Evolutionary conservation across 2,113 vertebrate genomes (phyloP).

Genomic region (Bufo bufo): DNA sequence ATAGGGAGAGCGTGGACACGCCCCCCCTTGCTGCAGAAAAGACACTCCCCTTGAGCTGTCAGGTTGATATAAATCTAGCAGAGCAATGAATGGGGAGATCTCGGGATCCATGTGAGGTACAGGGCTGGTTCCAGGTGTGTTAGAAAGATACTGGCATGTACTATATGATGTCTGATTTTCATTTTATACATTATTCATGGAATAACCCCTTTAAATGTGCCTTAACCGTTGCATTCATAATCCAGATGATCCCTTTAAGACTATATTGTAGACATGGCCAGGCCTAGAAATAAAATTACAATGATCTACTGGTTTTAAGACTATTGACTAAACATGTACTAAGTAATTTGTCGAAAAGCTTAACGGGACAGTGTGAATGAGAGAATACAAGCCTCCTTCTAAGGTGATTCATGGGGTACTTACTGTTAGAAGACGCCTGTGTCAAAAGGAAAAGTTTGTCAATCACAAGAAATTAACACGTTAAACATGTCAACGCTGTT

Average conservation of each 20-base stretch:
- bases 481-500: constrained; percentile 33
- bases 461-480: constrained; percentile 34
- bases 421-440: neutral
- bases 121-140: too few species aligned
- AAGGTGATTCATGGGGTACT: neutral
- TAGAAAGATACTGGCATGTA: too few species aligned
- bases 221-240: neutral
- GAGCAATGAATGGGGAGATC: too few species aligned
- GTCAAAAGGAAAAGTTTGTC: constrained; percentile 28
- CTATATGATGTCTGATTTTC: too few species aligned
- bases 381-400: neutral
- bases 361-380: neutral
- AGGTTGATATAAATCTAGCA: too few species aligned
- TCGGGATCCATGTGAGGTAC: too few species aligned
- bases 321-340: neutral
- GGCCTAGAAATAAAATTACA: neutral
- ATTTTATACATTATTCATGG: too few species aligned
- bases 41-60: too few species aligned
- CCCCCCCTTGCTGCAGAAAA: too few species aligned
- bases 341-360: neutral
- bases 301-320: neutral
- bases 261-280: neutral
- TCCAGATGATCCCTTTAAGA: neutral
- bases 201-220: too few species aligned
- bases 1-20: too few species aligned